Base-by-base conservation (phyloP, 1,140 invertebrate species). In the Drosophila nigromelanica region DNA sequence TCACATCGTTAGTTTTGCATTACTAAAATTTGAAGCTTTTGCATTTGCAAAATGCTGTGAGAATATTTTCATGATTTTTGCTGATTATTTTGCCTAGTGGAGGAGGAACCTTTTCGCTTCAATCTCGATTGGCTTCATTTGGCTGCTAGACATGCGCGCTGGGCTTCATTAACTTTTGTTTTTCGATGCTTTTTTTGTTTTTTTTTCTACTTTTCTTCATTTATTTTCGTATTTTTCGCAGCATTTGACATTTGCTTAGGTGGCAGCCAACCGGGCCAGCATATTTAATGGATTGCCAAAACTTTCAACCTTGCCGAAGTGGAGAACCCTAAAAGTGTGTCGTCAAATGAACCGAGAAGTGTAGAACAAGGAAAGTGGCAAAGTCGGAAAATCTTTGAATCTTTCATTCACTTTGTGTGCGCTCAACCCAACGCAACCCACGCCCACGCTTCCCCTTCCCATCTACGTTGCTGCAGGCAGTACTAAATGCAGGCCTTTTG, bases 281-380 rank as follows among this genome's bases (percentile, higher is more conserved):
- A 79, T 75, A 82, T 82, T 82, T 72, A 79, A 78, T 82, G 71
- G 71, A 78, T 82, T 81, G 74, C 69, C 70, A 66, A 81, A 76
- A 58, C 30, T 81, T 73, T 47, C 27, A 33, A 59, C 63, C 55
- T 51, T 30, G 45, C 24, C 14, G 8, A 61, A 35, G 21, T 39
- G 30, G 15, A 39, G 30, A 43, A 33, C 6, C n/a, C 37, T 5
- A 39, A 37, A 67, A 67, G 30, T 73, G 48, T 59, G 55, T 66
- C 68, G 45, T 55, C 37, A 35, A 30, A n/a, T 24, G 39, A 39
- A 39, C 14, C 24, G 39, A 52, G 66, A 30, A 14, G 50, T n/a
- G 21, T 6, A 15, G 3, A 39, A 30, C 8, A 4, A 14, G 4
- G 4, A 30, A 14, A 14, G 18, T 15, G 12, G 37, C 10, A 70